Evolutionary conservation across 2,113 vertebrate genomes (phyloP), one percentile per base, ranked within the genome.

Genomic region (Coptodon rendalli): DNA sequence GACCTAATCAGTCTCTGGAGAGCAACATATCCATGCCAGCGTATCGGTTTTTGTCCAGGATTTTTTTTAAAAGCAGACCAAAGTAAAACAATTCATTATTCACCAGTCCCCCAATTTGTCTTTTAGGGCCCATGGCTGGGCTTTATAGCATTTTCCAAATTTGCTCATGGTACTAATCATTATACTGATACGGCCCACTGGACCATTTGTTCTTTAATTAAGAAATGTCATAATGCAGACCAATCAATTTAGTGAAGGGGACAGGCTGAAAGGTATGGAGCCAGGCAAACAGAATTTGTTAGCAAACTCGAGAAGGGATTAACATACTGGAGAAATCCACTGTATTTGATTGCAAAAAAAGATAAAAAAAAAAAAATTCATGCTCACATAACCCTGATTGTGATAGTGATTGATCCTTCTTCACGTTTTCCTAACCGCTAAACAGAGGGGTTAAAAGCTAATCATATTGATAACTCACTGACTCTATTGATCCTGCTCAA

Each of bases 391-490:
- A 61, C 61, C n/a, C 52, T 68, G n/a, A 76, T n/a, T 34, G 73
- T 52, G 27, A 19, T 52, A 78, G 17, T 66, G 68, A 91, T 34
- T 59, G 85, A 90, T 89, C 78, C 45, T 22, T 43, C 38, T 63
- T 56, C 38, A 38, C 36, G 48, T 63, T 59, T 52, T 4, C 12
- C 22, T 8, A 38, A 85, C 89, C 71, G 87, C 56, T 81, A 52
- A 71, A 86, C 79, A 68, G 29, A 89, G 89, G 91, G 86, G 89
- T 89, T 86, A 93, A 90, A 50, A 86, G 89, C 80, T 81, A 84
- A 86, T 92, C 66, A 84, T 89, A 95, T 90, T 76, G 48, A 91
- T 90, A 89, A 87, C 83, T 71, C 71, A 91, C 82, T 88, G 86
- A 54, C 38, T 89, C 40, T 40, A 91, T 92, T 89, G 91, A 93